Percentiles rank a stretch among this genome's conserved stretches.
These are phyloP conservation scores for Hycleus phaleratus DNA, from an alignment of 1,140 invertebrate species.

Conservation along the genomic window DNA sequence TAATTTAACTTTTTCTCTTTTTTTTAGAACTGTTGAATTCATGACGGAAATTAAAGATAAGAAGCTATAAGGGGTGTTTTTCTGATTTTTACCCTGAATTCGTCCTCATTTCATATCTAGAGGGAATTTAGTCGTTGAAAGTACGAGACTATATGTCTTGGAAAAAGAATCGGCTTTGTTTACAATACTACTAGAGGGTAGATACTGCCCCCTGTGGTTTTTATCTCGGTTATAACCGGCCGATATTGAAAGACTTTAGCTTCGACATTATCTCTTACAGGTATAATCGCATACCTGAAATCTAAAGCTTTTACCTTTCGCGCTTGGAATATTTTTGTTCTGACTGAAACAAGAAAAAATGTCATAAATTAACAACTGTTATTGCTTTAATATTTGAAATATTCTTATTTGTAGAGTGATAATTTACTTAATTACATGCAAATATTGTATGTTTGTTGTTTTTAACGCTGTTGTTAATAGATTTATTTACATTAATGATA, in stretches of 20 bases:
- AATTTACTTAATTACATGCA: too few species aligned
- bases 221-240: conserved; percentile 10
- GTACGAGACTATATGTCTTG: conserved; percentile 9
- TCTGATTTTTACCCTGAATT: not conserved
- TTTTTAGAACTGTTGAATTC: not conserved
- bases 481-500: too few species aligned
- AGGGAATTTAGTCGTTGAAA: conserved; percentile 10
- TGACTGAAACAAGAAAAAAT: too few species aligned
- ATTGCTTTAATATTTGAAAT: too few species aligned
- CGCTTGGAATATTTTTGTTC: too few species aligned
- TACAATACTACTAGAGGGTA: conserved; percentile 11
- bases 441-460: too few species aligned
- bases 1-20: too few species aligned
- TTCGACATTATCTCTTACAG: conserved; percentile 10
- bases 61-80: not conserved
- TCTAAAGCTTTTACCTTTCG: conserved; percentile 2
- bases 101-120: conserved; percentile 2
- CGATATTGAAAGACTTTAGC: conserved; percentile 13
- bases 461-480: too few species aligned
- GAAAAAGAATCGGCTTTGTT: conserved; percentile 10
- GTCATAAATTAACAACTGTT: too few species aligned
- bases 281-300: conserved; percentile 8
- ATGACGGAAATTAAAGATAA: conserved; percentile 6
- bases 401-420: too few species aligned
- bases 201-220: conserved; percentile 14